A percentile compares a stretch with the other conserved stretches of the same genome.
Evolutionary conservation across 2,797 vertebrate genomes (phyloP).

Genomic region (Pelochelys cantorii): DNA sequence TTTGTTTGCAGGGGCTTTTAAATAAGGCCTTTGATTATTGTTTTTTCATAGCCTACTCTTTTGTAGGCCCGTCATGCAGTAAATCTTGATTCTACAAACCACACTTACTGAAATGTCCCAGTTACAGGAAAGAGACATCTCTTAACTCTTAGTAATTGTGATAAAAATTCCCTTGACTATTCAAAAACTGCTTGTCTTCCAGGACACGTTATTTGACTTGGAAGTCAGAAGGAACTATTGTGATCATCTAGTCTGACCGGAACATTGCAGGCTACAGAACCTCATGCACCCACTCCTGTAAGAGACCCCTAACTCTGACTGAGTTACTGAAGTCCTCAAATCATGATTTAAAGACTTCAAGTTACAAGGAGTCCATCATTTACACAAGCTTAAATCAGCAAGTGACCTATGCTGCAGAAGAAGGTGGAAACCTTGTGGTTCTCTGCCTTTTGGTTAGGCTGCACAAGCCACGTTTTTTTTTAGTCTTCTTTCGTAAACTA

Average conservation of each 20-base stretch:
- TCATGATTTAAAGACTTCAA: neutral
- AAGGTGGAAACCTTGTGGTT: neutral
- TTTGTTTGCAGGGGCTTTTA: neutral
- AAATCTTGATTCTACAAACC: fast-evolving
- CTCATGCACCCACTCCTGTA: neutral
- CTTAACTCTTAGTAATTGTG: fast-evolving
- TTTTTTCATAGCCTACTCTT: neutral
- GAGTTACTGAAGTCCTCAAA: neutral
- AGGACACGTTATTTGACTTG: neutral
- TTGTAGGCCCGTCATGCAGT: fast-evolving
- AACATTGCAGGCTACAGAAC: neutral
- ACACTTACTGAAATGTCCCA: neutral
- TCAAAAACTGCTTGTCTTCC: neutral
- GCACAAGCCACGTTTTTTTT: neutral
- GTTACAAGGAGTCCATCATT: neutral
- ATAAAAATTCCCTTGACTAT: neutral
- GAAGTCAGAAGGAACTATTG: neutral
- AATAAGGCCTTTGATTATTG: neutral
- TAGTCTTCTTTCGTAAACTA: neutral
- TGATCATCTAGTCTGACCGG: neutral
- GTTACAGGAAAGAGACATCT: fast-evolving
- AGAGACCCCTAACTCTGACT: neutral
- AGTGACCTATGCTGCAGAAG: neutral
- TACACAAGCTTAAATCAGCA: neutral
- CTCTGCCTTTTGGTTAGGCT: neutral